Conservation (phyloP, 2,113 vertebrate genomes). For the Solea solea region DNA sequence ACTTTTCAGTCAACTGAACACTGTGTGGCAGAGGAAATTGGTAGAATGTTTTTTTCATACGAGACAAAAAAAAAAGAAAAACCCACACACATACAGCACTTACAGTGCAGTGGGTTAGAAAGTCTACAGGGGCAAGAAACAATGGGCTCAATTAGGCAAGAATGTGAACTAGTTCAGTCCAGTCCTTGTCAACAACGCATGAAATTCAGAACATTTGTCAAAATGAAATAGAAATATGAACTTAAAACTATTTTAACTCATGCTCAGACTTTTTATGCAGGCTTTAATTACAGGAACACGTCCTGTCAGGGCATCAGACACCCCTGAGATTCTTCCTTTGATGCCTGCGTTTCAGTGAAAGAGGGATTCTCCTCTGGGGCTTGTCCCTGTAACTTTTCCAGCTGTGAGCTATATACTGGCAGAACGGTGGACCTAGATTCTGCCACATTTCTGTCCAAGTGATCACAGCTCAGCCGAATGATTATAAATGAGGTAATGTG, state of each 20-base stretch:
- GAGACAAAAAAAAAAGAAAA: conserved; percentile 9
- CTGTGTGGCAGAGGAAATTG: not conserved
- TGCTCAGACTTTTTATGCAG: not conserved
- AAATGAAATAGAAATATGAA: not conserved
- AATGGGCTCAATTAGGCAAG: no score
- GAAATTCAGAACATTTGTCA: not conserved
- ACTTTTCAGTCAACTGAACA: conserved; percentile 38
- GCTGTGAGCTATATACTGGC: not conserved
- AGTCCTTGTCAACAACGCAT: not conserved
- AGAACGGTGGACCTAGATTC: not conserved
- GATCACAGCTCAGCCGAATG: conserved; percentile 26
- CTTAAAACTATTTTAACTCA: no score
- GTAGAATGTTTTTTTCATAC: not conserved
- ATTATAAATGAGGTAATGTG: conserved; percentile 48
- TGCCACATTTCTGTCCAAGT: conserved; percentile 19
- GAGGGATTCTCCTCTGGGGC: not conserved
- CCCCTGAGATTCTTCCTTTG: not conserved
- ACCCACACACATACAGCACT: not conserved
- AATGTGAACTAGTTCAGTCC: not conserved
- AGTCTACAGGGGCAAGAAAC: not conserved
- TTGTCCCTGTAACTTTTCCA: not conserved
- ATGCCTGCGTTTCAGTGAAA: not conserved
- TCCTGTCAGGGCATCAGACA: not conserved
- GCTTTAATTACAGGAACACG: not conserved
- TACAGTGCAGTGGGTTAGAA: not conserved